A percentile compares a stretch with the other conserved stretches of the same genome.
phyloP scores from a whole-genome alignment of 2,113 vertebrate genomes.

The Bostrychus sinensis region DNA sequence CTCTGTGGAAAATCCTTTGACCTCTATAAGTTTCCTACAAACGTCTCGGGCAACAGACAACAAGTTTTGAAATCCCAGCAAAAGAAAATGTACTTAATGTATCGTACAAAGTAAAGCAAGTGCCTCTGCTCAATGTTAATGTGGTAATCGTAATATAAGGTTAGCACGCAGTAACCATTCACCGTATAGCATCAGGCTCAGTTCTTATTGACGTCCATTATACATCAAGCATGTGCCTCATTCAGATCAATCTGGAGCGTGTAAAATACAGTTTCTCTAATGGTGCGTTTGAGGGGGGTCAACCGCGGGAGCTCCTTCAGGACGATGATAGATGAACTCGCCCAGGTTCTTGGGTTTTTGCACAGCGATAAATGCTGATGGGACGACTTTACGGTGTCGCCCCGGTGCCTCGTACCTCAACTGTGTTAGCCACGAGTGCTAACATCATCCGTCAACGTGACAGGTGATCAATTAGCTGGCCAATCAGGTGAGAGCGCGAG shows the following conservation, averaged over 20 bases:
- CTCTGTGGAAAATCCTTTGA: too few species aligned
- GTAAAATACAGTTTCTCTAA: slow-evolving; percentile 20
- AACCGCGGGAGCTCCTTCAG: slow-evolving; percentile 28
- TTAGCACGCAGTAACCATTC: background rate
- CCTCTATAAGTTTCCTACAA: too few species aligned
- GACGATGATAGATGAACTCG: slow-evolving; percentile 58
- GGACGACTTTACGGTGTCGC: slow-evolving; percentile 35
- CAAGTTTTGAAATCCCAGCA: too few species aligned
- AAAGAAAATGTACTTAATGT: too few species aligned
- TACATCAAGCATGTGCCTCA: slow-evolving; percentile 22
- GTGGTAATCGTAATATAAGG: background rate
- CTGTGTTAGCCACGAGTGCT: slow-evolving; percentile 19
- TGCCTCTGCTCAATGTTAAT: too few species aligned
- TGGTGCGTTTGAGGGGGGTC: slow-evolving; percentile 44
- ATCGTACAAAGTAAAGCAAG: too few species aligned
- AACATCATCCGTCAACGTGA: slow-evolving; percentile 60
- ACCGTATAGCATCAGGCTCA: background rate
- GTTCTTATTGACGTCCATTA: slow-evolving; percentile 11
- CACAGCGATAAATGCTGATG: slow-evolving; percentile 61
- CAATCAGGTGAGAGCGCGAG: slow-evolving; percentile 47
- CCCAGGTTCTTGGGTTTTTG: slow-evolving; percentile 2
- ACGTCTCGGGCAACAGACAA: too few species aligned
- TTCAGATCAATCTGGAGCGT: slow-evolving; percentile 11
- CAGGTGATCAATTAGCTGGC: slow-evolving; percentile 55
- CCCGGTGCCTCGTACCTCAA: slow-evolving; percentile 38